These are phyloP conservation scores for Auanema sp. DNA, from an alignment of 2,888 invertebrate species.

Conservation along the genomic window DNA sequence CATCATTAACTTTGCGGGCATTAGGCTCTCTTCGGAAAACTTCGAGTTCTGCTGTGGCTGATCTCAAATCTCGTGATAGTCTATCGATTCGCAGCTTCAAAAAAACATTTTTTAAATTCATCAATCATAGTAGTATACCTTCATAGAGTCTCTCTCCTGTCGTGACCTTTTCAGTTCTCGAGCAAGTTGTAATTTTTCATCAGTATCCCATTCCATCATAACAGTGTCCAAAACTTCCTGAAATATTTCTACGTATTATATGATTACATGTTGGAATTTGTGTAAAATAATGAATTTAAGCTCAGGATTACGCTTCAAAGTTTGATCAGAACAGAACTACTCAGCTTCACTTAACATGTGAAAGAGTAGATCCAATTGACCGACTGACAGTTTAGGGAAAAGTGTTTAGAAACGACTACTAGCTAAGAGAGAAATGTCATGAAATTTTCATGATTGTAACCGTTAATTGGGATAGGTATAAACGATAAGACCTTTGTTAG, in stretches of 20 bases:
- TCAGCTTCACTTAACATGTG: too few species aligned
- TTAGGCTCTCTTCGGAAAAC: conserved; percentile 31
- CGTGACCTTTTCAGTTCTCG: conserved; percentile 40
- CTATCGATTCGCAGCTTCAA: conserved; percentile 34
- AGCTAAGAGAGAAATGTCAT: too few species aligned
- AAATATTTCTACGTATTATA: conserved; percentile 10
- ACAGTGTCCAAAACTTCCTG: conserved; percentile 47
- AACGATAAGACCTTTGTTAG: too few species aligned
- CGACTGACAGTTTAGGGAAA: too few species aligned
- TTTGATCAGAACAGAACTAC: too few species aligned
- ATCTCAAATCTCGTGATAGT: conserved; percentile 34
- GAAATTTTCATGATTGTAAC: too few species aligned
- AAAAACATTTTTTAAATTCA: neutral
- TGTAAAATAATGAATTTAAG: too few species aligned
- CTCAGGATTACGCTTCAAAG: too few species aligned
- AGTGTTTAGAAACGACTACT: too few species aligned
- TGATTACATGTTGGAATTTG: too few species aligned
- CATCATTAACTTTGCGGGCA: neutral
- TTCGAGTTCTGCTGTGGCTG: conserved; percentile 38
- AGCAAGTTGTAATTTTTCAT: conserved; percentile 41
- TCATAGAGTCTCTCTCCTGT: conserved; percentile 39
- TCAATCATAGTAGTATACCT: conserved; percentile 26
- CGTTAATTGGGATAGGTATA: too few species aligned
- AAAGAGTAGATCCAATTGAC: too few species aligned
- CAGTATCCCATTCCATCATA: conserved; percentile 47